Evolutionary conservation across 2,888 invertebrate genomes (phyloP), one percentile per base, ranked within the genome.

Genomic region (Campoletis raptor): DNA sequence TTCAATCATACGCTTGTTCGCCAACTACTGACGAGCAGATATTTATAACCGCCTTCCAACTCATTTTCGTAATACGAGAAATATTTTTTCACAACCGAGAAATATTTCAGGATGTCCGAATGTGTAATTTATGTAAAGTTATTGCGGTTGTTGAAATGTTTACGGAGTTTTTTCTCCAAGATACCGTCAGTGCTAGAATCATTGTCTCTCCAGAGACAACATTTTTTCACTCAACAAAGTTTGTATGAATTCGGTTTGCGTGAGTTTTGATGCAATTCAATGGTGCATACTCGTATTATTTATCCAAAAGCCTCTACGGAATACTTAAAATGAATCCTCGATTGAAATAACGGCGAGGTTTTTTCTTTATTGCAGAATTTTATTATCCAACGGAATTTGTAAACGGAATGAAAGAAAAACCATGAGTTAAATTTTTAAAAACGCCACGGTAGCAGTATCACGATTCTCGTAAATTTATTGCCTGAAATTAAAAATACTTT

Each of bases 331-430:
- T 1, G 52, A 73, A 18, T 48, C 48, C 45, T 45, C 61, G 40
- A 67, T 45, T 37, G 21, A 48, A 45, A 42, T 36, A 24, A 15
- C 36, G 7, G 18, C 15, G 61, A 61, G 4, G 21, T n/a, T 77
- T 66, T 77, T 40, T 30, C 70, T 66, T 64, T 15, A 30, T 54
- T 72, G 64, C 73, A 42, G 66, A 64, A 72, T 52, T 74, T 83
- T 74, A 24, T 74, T 36, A 61, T 74, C 69, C 48, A 7, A 64
- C 48, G n/a, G 21, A 54, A 78, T 78, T 85, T 37, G 64, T 81
- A 36, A 54, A 54, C 18, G 7, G 70, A 10, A 76, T 66, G 52
- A 67, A 73, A 74, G 57, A 54, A 57, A 15, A 45, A 45, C 52
- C 67, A 67, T 67, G 67, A 30, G 48, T 82, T 74, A 61, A 48